A percentile compares a stretch with the other conserved stretches of the same genome.
phyloP scores from a whole-genome alignment of 2,797 vertebrate species.

The Hapalemur alaotrensis region DNA sequence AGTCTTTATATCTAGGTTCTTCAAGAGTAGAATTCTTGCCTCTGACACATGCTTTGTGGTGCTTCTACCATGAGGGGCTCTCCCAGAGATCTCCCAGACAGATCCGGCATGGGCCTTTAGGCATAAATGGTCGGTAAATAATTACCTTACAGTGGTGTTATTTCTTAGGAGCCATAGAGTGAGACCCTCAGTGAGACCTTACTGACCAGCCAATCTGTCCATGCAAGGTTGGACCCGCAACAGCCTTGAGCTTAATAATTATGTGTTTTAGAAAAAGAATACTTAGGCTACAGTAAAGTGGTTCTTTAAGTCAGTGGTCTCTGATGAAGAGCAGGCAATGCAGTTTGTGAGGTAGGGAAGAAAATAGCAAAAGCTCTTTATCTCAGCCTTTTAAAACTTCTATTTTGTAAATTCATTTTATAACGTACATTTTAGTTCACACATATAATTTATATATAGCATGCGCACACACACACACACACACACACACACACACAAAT shows the following conservation, averaged over 20 bases:
- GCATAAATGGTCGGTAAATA: background rate
- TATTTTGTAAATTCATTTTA: background rate
- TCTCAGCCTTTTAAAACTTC: background rate
- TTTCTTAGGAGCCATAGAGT: background rate
- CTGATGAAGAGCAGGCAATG: background rate
- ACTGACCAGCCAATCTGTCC: background rate
- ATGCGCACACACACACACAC: background rate
- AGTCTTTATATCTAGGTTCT: background rate
- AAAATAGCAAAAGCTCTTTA: constrained; percentile 15
- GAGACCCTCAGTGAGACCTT: background rate
- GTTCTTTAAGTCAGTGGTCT: background rate
- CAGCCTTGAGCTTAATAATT: background rate
- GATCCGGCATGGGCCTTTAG: background rate
- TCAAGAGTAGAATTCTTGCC: background rate
- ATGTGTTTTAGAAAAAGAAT: constrained; percentile 3
- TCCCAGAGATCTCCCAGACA: background rate
- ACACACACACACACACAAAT: background rate
- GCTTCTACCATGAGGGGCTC: background rate
- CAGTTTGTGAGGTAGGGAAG: background rate
- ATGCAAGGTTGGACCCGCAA: background rate
- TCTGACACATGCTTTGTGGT: background rate
- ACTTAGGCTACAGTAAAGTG: background rate
- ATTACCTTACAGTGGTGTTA: background rate
- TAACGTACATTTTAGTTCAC: background rate
- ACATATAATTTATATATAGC: background rate